Conservation (phyloP, 2,113 vertebrate species). For the Tursiops truncatus region DNA sequence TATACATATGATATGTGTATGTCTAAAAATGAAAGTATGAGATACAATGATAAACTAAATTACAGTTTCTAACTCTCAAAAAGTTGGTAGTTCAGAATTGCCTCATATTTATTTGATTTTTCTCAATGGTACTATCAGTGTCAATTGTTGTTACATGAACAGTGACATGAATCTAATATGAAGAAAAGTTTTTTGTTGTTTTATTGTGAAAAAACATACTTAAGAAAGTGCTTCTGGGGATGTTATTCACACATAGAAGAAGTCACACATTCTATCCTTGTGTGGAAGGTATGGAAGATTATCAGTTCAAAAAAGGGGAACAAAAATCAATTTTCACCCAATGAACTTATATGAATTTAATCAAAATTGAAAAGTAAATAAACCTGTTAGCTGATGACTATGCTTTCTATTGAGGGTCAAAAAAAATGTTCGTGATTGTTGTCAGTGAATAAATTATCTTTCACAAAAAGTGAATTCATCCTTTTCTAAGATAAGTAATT, state of each 20-base stretch:
- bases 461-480: background rate
- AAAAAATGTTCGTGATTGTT: background rate
- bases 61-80: background rate
- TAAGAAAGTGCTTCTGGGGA: background rate
- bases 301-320: slow-evolving; percentile 46
- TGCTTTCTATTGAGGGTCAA: background rate
- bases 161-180: background rate
- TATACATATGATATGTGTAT: background rate
- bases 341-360: background rate
- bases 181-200: background rate
- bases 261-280: background rate
- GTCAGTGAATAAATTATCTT: background rate
- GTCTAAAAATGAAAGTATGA: background rate
- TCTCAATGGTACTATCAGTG: background rate
- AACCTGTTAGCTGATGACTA: background rate
- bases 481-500: background rate
- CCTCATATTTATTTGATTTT: background rate
- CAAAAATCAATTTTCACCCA: slow-evolving; percentile 16
- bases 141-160: background rate
- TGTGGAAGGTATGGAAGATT: background rate
- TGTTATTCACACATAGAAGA: background rate
- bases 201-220: background rate
- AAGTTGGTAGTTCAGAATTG: background rate
- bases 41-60: background rate
- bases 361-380: slow-evolving; percentile 8